Percentiles rank a stretch among this genome's conserved stretches.
Evolutionary conservation across 2,113 vertebrate genomes (phyloP).

Genomic region (Abramis brama): DNA sequence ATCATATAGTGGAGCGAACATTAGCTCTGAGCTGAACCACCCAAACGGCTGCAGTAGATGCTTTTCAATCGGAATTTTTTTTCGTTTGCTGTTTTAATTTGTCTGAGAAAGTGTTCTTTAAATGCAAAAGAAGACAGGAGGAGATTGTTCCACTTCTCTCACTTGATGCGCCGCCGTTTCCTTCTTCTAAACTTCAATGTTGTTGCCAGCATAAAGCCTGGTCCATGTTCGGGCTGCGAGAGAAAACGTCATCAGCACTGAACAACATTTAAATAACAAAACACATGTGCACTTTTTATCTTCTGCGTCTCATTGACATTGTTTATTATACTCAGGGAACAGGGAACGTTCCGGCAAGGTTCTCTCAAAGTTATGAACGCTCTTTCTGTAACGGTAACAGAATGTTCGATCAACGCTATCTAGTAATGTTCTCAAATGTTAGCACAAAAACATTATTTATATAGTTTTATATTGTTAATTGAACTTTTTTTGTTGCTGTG

Average conservation of each 20-base stretch:
- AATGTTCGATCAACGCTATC: too few species aligned
- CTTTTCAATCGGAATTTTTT: conserved; percentile 51
- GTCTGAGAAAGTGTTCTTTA: conserved; percentile 67
- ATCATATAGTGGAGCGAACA: conserved; percentile 18
- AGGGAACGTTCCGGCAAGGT: too few species aligned
- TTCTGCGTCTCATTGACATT: too few species aligned
- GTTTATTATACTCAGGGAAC: too few species aligned
- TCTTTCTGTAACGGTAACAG: too few species aligned
- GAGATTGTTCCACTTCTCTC: conserved; percentile 31
- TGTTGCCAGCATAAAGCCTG: conserved; percentile 96
- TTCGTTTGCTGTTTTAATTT: conserved; percentile 45
- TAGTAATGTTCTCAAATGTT: too few species aligned
- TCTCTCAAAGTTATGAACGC: too few species aligned
- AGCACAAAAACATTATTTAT: too few species aligned
- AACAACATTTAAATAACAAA: too few species aligned
- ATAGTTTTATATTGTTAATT: too few species aligned
- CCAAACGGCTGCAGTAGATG: conserved; percentile 72
- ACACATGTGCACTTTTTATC: too few species aligned
- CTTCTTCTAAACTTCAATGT: conserved; percentile 82
- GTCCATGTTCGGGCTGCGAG: conserved; percentile 95
- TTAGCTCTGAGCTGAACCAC: conserved; percentile 47
- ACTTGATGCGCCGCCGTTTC: not conserved
- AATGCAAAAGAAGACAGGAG: conserved; percentile 65
- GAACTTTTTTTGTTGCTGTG: too few species aligned
- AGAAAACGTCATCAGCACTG: conserved; percentile 3